Conservation (phyloP, 2,113 vertebrate species). For the Hassar affinis region DNA sequence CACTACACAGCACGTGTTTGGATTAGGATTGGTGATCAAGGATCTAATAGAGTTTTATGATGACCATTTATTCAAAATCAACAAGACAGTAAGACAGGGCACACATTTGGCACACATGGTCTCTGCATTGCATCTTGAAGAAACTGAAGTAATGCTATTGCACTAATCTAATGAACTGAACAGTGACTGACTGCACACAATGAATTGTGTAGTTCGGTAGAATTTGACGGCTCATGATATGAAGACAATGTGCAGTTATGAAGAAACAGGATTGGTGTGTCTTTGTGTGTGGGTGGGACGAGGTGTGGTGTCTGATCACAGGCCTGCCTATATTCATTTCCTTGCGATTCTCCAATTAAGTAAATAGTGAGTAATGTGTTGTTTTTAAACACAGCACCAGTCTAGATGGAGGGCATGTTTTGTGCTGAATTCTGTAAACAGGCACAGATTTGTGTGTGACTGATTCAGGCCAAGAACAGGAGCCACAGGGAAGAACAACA, state of each 20-base stretch:
- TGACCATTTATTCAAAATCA: neutral
- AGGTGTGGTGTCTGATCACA: neutral
- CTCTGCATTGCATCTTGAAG: neutral
- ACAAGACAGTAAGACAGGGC: neutral
- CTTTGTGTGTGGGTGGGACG: neutral
- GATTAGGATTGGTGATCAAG: neutral
- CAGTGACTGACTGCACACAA: neutral
- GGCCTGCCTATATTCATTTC: neutral
- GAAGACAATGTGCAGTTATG: neutral
- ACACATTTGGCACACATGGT: neutral
- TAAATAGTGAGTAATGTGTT: neutral
- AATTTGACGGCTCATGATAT: neutral
- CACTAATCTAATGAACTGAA: neutral
- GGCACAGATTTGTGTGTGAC: constrained; percentile 43
- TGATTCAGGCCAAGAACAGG: constrained; percentile 50
- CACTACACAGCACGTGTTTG: neutral
- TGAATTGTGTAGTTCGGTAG: neutral
- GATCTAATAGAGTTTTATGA: neutral
- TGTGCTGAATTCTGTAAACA: constrained; percentile 8
- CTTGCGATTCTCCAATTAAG: neutral
- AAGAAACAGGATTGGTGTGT: neutral
- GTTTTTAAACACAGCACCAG: neutral
- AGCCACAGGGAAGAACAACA: constrained; percentile 48
- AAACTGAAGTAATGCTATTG: neutral
- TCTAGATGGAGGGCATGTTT: neutral